Evolutionary conservation across 1,140 invertebrate genomes (phyloP).

Genomic region (Drosophila pachea): DNA sequence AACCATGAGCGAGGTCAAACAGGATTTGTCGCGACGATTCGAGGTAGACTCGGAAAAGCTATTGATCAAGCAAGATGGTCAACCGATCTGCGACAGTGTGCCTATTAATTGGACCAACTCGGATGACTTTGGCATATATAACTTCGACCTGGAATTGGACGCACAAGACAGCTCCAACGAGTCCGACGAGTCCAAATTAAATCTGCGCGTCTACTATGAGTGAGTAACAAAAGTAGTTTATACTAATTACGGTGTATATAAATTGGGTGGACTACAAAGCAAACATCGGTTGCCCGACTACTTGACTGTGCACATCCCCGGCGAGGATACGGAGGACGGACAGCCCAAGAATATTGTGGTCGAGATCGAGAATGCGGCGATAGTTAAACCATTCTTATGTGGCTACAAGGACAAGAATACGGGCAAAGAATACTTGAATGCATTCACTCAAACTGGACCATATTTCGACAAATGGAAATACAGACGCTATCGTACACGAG

Average conservation of each 20-base stretch:
- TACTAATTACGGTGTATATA: not conserved
- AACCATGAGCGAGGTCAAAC: slow-evolving; percentile 70
- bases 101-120: slow-evolving; percentile 45
- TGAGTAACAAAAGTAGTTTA: slow-evolving; percentile 32
- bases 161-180: not conserved
- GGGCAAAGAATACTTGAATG: slow-evolving; percentile 81
- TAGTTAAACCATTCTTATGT: slow-evolving; percentile 82
- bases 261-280: slow-evolving; percentile 24
- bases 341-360: slow-evolving; percentile 79
- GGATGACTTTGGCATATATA: slow-evolving; percentile 75
- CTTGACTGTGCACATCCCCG: slow-evolving; percentile 79
- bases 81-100: slow-evolving; percentile 40
- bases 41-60: slow-evolving; percentile 57
- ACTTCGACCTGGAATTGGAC: slow-evolving; percentile 53
- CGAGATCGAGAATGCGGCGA: slow-evolving; percentile 80
- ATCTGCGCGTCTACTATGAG: slow-evolving; percentile 72
- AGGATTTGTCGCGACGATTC: slow-evolving; percentile 69
- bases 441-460: slow-evolving; percentile 82
- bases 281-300: slow-evolving; percentile 79
- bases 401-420: slow-evolving; percentile 81
- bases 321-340: slow-evolving; percentile 71
- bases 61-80: slow-evolving; percentile 48
- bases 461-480: slow-evolving; percentile 66
- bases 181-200: slow-evolving; percentile 30
- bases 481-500: slow-evolving; percentile 66